Base-by-base conservation (phyloP, 2,888 invertebrate species). In the Seira ritae region DNA sequence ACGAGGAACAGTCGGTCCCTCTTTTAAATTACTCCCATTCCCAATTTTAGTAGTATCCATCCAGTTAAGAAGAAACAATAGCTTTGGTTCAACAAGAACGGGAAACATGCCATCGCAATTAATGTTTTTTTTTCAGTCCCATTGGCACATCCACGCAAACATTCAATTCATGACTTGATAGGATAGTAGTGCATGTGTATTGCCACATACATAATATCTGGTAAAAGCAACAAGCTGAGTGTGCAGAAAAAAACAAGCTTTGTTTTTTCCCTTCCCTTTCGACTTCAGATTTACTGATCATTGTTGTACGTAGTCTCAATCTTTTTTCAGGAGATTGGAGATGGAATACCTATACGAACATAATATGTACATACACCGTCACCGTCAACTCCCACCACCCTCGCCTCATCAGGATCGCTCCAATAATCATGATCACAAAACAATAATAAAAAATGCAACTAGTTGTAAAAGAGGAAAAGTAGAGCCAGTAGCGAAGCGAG, bases 141-240 rank as follows among this genome's bases (percentile, higher is more conserved):
- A 31, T 31, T 31, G 31, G 31, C 31, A 31, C 31, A 31, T 31
- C 31, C 31, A 31, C 31, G 31, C 31, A 31, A 31, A 31, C 31
- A 31, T 31, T 31, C 3, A 31, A 31, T 31, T 31, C 31, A 31
- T 31, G 31, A 31, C 3, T 31, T 31, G 31, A 31, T 31, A 31
- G 31, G 8, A 31, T 31, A 31, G 31, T 31, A 31, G 3, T 31
- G 8, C n/a, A n/a, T n/a, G n/a, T n/a, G 31, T 31, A 31, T 8
- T 31, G 2, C 31, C n/a, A n/a, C n/a, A n/a, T n/a, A 67, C 15
- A n/a, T 67, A 42, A n/a, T 72, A 4, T 73, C 75, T 67, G n/a
- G 37, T 42, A 60, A 67, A 73, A 74, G 80, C 80, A 80, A 80
- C 80, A 80, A 80, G 80, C 80, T 73, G 72, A 62, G 68, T 69